A percentile compares a stretch with the other conserved stretches of the same genome.
Evolutionary conservation across 2,888 invertebrate species (phyloP).

Genomic region (Pollenia amentaria): DNA sequence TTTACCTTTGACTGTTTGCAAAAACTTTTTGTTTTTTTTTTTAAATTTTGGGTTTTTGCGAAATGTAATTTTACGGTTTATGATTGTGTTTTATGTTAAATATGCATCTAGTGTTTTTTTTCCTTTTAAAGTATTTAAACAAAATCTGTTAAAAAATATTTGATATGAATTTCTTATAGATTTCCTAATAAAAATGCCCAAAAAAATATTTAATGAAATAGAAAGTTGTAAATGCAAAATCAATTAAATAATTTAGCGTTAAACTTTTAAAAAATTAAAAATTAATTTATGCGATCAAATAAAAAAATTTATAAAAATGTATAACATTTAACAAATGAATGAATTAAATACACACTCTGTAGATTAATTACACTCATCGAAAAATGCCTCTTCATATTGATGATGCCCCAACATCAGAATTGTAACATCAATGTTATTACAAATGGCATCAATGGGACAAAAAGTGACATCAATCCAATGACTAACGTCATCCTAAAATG

Average conservation of each 20-base stretch:
- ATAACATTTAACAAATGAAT: too few relatives aligned
- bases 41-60: conserved; percentile 46
- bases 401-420: too few relatives aligned
- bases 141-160: too few relatives aligned
- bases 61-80: conserved; percentile 70
- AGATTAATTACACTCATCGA: too few relatives aligned
- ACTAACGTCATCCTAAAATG: too few relatives aligned
- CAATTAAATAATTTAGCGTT: conserved; percentile 13
- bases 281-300: background rate
- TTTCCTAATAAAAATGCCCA: conserved; percentile 41
- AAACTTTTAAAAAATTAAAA: background rate
- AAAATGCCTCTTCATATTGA: too few relatives aligned
- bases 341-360: too few relatives aligned
- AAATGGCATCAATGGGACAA: too few relatives aligned
- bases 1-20: conserved; percentile 36
- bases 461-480: too few relatives aligned
- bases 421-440: too few relatives aligned
- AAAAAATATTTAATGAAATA: conserved; percentile 9
- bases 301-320: too few relatives aligned
- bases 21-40: conserved; percentile 32
- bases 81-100: conserved; percentile 71
- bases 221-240: conserved; percentile 24
- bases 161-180: conserved; percentile 11
- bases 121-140: conserved; percentile 23
- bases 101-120: conserved; percentile 24